Evolutionary conservation across 2,888 invertebrate species (phyloP), one percentile per base, ranked within the genome.

Genomic region (Ophion ellenae): DNA sequence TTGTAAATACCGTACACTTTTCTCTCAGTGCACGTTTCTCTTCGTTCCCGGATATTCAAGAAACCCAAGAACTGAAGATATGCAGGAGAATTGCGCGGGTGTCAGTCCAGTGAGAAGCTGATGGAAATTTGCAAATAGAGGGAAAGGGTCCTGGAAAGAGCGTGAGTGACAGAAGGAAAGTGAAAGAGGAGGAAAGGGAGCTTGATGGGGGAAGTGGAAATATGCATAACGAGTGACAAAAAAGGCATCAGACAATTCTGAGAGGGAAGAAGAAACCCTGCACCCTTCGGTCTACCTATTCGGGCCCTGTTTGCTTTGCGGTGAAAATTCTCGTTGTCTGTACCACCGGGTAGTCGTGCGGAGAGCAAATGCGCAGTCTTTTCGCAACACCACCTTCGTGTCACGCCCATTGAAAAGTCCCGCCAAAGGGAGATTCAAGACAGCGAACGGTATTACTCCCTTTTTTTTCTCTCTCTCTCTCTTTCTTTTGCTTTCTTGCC

Each of bases 331-430:
- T 75, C 53, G 69, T 74, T 80, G 79, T 85, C 66, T 77, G 24
- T 61, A n/a, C 45, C 73, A 70, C 76, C 40, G 73, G 9, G 61
- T 61, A 61, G 24, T 57, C 57, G 11, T 59, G 80, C 59, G 66
- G 81, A 61, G 66, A 36, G 66, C 40, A 81, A 75, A 80, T 45
- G 69, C 59, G 53, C 7, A 71, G 83, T 36, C 69, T 83, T 61
- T 83, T 80, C 74, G 69, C 69, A 57, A 45, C 77, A 77, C 63
- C 86, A 86, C 81, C 83, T 83, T 63, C 45, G 74, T 53, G 20
- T 66, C 11, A 40, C 45, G 32, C 32, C 57, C 61, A 70, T 66
- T 75, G 63, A 17, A 71, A 81, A 61, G 76, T 74, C 78, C 75
- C 77, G 69, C 47, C 59, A 69, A 70, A 82, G 74, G 77, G 59